Conservation (phyloP, 2,113 vertebrate genomes). For the Hepsetus odoe region DNA sequence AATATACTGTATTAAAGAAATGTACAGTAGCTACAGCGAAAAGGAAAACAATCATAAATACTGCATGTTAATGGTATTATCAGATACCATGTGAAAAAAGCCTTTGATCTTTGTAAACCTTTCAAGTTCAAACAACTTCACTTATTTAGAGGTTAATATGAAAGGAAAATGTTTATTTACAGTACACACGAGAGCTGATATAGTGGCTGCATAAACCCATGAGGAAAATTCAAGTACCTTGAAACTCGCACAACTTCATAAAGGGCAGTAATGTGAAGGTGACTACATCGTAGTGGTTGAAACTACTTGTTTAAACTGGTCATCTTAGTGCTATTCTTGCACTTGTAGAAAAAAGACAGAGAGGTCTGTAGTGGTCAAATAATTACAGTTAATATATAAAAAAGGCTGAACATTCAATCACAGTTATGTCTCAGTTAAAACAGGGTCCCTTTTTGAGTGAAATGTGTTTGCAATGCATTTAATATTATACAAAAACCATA, state of each 20-base stretch:
- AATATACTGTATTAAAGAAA: constrained; percentile 36
- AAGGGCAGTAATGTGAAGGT: constrained; percentile 31
- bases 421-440: constrained; percentile 10
- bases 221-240: constrained; percentile 43
- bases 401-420: constrained; percentile 39
- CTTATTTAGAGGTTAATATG: constrained; percentile 9
- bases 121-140: constrained; percentile 2
- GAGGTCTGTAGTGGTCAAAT: constrained; percentile 33
- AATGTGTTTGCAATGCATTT: constrained; percentile 82
- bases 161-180: constrained; percentile 31
- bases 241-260: constrained; percentile 18
- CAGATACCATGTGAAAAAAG: not conserved
- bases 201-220: constrained; percentile 24
- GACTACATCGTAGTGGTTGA: constrained; percentile 4
- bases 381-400: constrained; percentile 31
- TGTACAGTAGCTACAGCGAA: constrained; percentile 9
- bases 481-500: constrained; percentile 80
- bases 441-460: constrained; percentile 12
- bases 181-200: constrained; percentile 18
- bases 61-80: constrained; percentile 32
- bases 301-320: not conserved
- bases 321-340: constrained; percentile 13
- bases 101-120: constrained; percentile 33
- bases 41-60: constrained; percentile 15
- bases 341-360: constrained; percentile 32